Evolutionary conservation across 1,140 invertebrate genomes (phyloP), one percentile per base, ranked within the genome.

Genomic region (Bombus picipes): DNA sequence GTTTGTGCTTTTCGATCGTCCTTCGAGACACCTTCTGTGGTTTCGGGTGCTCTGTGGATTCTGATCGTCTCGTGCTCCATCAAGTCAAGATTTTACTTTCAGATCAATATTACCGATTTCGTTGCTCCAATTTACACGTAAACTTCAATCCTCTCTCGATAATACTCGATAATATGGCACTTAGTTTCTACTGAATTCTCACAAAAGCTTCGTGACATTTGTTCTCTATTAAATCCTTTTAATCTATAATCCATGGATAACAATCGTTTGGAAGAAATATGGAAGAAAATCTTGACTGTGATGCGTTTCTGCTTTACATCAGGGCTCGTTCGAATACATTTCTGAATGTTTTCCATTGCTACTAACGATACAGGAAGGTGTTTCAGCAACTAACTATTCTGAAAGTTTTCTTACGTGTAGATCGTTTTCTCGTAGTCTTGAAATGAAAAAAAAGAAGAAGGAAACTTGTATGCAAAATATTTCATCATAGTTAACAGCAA

Each of bases 251-350:
- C 28, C 25, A 43, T 15, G 10, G 22, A 78, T 37, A 47, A 34
- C 28, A 78, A 70, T 25, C 34, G 15, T 43, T 57, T 25, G 9
- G n/a, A 62, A 43, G 18, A 6, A 41, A 47, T 57, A 41, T 68
- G 57, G 32, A 75, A 89, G 80, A 89, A 86, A 86, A 89, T 80
- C 75, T 89, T 89, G 87, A 78, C 57, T 86, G 41, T 76, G 75
- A 71, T 71, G 53, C 5, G 78, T 39, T 47, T 66, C 43, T 65
- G 53, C 80, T 65, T 82, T 86, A 80, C 88, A 86, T 86, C 88
- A 82, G 88, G 85, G 88, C 57, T 77, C 57, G 75, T 39, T 37
- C 47, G 15, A 47, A 15, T 22, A 28, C 28, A 25, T 13, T 43
- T 72, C 37, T 22, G 25, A 80, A n/a, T 8, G 22, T 62, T 59